Base-by-base conservation (phyloP, 2,113 vertebrate genomes). In the Pao palembangensis region DNA sequence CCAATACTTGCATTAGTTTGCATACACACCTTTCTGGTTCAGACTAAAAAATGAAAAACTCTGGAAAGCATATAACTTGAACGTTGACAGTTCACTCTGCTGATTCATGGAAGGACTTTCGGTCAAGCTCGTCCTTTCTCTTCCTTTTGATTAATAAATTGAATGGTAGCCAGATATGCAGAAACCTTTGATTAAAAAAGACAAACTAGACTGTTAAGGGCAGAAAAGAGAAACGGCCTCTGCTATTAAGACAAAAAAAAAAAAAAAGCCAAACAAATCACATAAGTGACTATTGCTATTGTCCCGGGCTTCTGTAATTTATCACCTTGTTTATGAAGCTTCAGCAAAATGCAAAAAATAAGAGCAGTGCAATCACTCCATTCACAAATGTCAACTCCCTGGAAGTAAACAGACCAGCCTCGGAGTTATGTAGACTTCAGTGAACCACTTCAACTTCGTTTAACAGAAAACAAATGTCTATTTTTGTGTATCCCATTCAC, bases 151-250 rank as follows among this genome's bases (percentile, higher is more conserved):
- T 16, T 46, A n/a, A 3, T 16, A 46, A 16, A n/a, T 5, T 8
- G 13, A 46, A 16, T 16, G 44, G 14, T 5, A n/a, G 44, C 44
- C 44, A 17, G 16, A 13, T 46, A 17, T 46, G 44, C 44, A 13
- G 44, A 46, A 46, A 46, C 44, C 6, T 15, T n/a, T 46, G 44
- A 18, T n/a, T 8, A 3, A n/a, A 48, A 19, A 6, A 5, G 21
- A 17, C 28, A 6, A 19, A 58, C 8, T 23, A 48, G 47, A 1
- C 65, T 51, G 64, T 4, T 8, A 71, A 76, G 54, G 44, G 43
- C 69, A 71, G 75, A 72, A 71, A 77, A 67, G 59, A 34, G 28
- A 67, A 71, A 68, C 55, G 38, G 58, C 41, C 3, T 5, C n/a
- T 34, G 51, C 58, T 31, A 41, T 61, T 69, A 67, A 69, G 53